Conservation (phyloP, 2,888 invertebrate species). For the Hydraecia micacea region DNA sequence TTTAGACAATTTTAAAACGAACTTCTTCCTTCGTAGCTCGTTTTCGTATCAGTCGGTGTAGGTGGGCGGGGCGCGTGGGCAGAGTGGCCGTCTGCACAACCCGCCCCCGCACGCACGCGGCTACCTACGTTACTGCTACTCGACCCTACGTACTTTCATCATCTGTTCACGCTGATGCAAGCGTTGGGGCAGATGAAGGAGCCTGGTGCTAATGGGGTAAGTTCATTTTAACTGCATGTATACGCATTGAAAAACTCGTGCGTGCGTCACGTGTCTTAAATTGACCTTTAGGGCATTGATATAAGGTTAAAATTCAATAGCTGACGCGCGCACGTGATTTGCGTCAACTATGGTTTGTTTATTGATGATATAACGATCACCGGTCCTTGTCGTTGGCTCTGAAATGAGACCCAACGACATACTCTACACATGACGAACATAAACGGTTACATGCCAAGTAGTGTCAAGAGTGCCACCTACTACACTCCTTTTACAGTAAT, state of each 20-base stretch:
- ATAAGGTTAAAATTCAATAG: neutral
- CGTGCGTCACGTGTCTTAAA: no score
- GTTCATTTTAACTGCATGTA: conserved; percentile 48
- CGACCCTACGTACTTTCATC: conserved; percentile 96
- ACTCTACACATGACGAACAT: neutral
- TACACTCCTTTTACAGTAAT: neutral
- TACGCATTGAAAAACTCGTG: no score
- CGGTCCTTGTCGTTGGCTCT: neutral
- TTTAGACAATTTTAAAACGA: neutral
- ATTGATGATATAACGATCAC: neutral
- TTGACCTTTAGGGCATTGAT: neutral
- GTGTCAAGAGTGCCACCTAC: neutral
- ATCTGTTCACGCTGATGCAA: conserved; percentile 97
- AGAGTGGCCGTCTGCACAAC: conserved; percentile 96
- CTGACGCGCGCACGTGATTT: neutral
- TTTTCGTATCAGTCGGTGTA: conserved; percentile 97
- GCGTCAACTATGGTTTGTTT: neutral
- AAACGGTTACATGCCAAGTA: neutral
- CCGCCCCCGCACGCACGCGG: conserved; percentile 96
- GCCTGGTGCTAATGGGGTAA: conserved; percentile 92
- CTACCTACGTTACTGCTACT: conserved; percentile 96
- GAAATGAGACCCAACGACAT: no score
- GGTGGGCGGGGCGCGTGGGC: conserved; percentile 92
- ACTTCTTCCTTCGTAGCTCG: conserved; percentile 89
- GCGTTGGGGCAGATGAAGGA: conserved; percentile 96